Evolutionary conservation across 2,888 invertebrate species (phyloP), one percentile per base, ranked within the genome.

Genomic region (Drosophila rubida): DNA sequence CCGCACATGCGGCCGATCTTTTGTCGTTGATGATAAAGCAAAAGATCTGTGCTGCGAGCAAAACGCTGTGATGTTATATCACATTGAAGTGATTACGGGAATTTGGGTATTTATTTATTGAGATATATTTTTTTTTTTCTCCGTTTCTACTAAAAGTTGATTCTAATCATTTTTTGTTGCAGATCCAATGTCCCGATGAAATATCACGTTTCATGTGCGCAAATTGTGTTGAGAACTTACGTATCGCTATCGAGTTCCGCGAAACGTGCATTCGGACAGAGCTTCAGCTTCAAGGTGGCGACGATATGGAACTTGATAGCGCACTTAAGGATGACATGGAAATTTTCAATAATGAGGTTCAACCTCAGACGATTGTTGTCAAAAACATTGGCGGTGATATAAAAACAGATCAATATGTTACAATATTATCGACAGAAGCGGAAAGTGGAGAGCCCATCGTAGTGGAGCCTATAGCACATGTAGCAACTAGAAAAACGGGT

Each of bases 51-150:
- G 53, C 11, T 55, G 76, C 5, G 55, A 68, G 1, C 27, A 61
- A 4, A 87, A 87, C 35, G 78, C 60, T 2, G 78, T 80, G 0
- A 58, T 84, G 61, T 44, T 80, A 0, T 77, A 60, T 42, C 80
- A 87, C 37, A 87, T 80, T 7, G 80, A 87, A 77, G 80, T 87
- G 8, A 83, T 80, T 4, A 83, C 87, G 11, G 87, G 87, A 1
- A 76, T 80, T 23, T 80, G 83, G 87, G 84, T 83, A 7, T 14
- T 14, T 13, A 13, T 11, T 37, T 23, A 22, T 14, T 8, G 5
- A n/a, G 3, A 19, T 5, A 13, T 30, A 30, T 1, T n/a, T n/a
- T n/a, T n/a, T n/a, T n/a, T n/a, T n/a, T n/a, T n/a, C n/a, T 30
- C 5, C 13, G 4, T 14, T 7, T 6, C 5, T 2, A 6, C 25